Percentiles rank a stretch among this genome's conserved stretches.
These are phyloP conservation scores for Erpobdella octoculata DNA, from an alignment of 2,888 invertebrate genomes.

Conservation along the genomic window DNA sequence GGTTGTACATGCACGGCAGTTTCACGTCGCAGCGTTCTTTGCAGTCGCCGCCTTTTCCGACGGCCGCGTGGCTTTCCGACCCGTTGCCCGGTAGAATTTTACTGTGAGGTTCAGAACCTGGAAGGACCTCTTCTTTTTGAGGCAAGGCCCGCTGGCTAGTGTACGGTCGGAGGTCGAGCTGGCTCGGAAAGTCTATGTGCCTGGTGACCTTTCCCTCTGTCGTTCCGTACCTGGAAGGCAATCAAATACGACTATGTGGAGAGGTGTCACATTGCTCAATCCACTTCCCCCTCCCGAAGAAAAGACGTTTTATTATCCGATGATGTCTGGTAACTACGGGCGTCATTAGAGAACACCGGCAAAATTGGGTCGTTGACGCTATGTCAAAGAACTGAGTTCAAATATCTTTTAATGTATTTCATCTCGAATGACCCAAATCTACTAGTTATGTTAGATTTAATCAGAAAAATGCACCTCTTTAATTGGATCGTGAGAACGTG, in stretches of 20 bases:
- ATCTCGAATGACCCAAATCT: too few relatives aligned
- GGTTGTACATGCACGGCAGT: slow-evolving; percentile 59
- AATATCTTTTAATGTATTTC: too few relatives aligned
- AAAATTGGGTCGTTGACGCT: too few relatives aligned
- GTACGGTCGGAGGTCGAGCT: slow-evolving; percentile 69
- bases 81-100: not conserved
- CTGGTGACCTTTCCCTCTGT: slow-evolving; percentile 71
- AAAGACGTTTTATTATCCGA: too few relatives aligned
- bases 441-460: too few relatives aligned
- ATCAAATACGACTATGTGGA: not conserved
- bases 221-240: slow-evolving; percentile 59
- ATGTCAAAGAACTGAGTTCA: too few relatives aligned
- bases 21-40: not conserved
- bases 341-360: too few relatives aligned
- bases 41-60: not conserved
- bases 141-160: slow-evolving; percentile 44
- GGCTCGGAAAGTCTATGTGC: slow-evolving; percentile 68
- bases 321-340: too few relatives aligned
- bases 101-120: not conserved
- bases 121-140: too few relatives aligned
- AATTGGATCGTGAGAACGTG: slow-evolving; percentile 87
- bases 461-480: too few relatives aligned
- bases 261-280: too few relatives aligned
- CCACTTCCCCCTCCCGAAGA: too few relatives aligned
- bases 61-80: not conserved